Percentiles rank a stretch among this genome's conserved stretches.
These are phyloP conservation scores for Bergia sp. DNA, from an alignment of 92 coral and sea anemone species.

Conservation along the genomic window DNA sequence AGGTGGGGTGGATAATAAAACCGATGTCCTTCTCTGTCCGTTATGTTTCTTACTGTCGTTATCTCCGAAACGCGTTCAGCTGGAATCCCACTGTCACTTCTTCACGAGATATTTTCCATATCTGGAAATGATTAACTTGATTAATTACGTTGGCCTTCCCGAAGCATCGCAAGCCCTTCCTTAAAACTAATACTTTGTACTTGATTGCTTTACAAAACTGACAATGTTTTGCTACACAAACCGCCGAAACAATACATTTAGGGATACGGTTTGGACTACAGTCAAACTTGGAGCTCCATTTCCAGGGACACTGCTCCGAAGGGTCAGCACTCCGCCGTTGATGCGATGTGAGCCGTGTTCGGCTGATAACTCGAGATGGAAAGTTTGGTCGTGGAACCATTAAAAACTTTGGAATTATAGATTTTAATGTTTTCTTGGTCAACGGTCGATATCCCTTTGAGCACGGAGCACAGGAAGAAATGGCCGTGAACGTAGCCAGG, in stretches of 20 bases:
- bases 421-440: not conserved
- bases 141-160: not conserved
- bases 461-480: not conserved
- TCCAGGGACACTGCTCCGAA: slow-evolving; percentile 4
- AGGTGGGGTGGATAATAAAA: too few relatives aligned
- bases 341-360: not conserved
- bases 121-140: not conserved
- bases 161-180: not conserved
- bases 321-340: not conserved
- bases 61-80: not conserved
- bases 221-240: slow-evolving; percentile 7
- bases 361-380: slow-evolving; percentile 3
- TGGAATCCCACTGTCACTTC: not conserved
- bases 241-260: slow-evolving; percentile 6
- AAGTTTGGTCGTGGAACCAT: not conserved
- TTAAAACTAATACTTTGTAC: not conserved
- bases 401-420: not conserved
- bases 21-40: too few relatives aligned
- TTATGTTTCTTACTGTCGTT: not conserved
- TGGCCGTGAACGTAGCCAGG: not conserved
- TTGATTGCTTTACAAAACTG: not conserved
- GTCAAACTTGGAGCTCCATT: not conserved
- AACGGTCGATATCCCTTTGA: slow-evolving; percentile 10
- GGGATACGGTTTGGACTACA: not conserved
- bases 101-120: slow-evolving; percentile 4